Evolutionary conservation across 2,113 vertebrate genomes (phyloP), one percentile per base, ranked within the genome.

Genomic region (Aepyceros melampus): DNA sequence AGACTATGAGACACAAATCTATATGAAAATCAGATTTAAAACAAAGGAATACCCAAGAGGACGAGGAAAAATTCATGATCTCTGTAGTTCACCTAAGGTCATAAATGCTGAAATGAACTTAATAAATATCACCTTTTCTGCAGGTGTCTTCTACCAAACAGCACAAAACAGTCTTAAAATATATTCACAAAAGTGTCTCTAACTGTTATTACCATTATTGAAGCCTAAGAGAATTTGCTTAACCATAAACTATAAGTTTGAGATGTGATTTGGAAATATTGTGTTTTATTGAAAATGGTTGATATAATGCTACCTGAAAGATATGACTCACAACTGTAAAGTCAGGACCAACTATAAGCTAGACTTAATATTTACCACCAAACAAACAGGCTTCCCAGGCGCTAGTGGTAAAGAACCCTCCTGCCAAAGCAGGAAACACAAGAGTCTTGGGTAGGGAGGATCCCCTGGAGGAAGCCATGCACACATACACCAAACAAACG

Each of bases 1-100:
- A 62, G 43, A 95, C 84, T 89, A 94, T 87, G 53, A 81, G 36
- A 53, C 29, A 95, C 84, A 95, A 97, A 97, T 95, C 89, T 90
- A 93, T 86, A 40, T 93, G 88, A 97, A 98, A 98, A 96, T 95
- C 40, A 94, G 47, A 97, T 92, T 96, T 9, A 74, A 96, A 95
- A 93, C 78, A 64, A 96, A 95, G 89, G 86, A 97, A 93, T 25
- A 95, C 94, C 43, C 45, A 55, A 96, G 96, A 78, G 51, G 56
- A 96, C 43, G 67, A 94, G 45, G 8, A 7, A 76, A 93, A 88
- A 94, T 67, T 21, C 7, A 88, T 90, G 47, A 36, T 87, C 64
- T 74, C 5, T 36, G 47, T 49, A 96, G 29, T 89, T 96, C 96
- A 74, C 29, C 95, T 60, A 67, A 94, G 11, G 89, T 91, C 27